These are phyloP conservation scores for Condylostylus longicornis DNA, from an alignment of 1,140 invertebrate species.

Conservation along the genomic window DNA sequence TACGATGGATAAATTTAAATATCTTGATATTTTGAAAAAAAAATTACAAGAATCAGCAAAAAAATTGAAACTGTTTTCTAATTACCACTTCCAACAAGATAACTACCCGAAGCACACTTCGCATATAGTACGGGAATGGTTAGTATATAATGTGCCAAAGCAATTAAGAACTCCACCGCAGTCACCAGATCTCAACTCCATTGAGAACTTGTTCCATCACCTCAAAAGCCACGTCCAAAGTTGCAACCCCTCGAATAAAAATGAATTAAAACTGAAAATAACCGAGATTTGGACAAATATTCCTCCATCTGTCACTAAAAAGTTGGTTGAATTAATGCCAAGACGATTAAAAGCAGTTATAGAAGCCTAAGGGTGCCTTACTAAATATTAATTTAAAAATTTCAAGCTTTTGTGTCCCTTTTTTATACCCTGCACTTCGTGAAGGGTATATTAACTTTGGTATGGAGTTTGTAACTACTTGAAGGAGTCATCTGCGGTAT, in stretches of 20 bases:
- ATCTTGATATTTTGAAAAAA: constrained; percentile 12
- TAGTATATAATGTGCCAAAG: constrained; percentile 8
- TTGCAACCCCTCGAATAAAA: not conserved
- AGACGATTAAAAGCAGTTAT: constrained; percentile 13
- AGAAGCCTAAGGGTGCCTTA: constrained; percentile 12
- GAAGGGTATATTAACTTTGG: too few relatives aligned
- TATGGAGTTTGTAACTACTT: too few relatives aligned
- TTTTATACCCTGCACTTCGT: too few relatives aligned
- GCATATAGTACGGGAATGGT: constrained; percentile 11
- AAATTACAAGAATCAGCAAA: constrained; percentile 9
- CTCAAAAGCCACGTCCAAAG: constrained; percentile 11
- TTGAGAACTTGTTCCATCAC: constrained; percentile 11
- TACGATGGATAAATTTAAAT: constrained; percentile 9
- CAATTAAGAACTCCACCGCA: constrained; percentile 18
- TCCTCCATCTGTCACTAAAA: constrained; percentile 6
- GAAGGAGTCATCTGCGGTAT: too few relatives aligned
- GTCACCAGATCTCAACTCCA: constrained; percentile 11
- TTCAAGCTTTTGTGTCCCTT: too few relatives aligned
- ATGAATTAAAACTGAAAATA: constrained; percentile 7
- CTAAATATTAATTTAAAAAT: constrained; percentile 20
- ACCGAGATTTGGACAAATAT: constrained; percentile 13
- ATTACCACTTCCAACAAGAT: constrained; percentile 7
- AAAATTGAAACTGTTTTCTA: constrained; percentile 8
- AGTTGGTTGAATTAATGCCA: constrained; percentile 13
- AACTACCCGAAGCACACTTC: constrained; percentile 19